Conservation (phyloP, 2,113 vertebrate genomes). For the Scytalopus superciliaris region DNA sequence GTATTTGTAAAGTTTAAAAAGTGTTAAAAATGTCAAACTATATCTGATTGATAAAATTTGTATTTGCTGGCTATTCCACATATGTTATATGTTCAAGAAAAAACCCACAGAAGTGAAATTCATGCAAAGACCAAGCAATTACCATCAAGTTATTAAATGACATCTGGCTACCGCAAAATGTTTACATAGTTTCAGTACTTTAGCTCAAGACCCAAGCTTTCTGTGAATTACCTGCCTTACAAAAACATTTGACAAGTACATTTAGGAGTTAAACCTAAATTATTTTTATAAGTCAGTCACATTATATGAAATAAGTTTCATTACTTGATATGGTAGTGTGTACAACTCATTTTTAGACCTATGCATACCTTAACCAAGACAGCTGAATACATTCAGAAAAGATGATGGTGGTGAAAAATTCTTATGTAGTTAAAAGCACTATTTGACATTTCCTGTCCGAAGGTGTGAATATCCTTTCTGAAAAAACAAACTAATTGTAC, state of each 20-base stretch:
- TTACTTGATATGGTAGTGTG: background rate
- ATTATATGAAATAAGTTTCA: background rate
- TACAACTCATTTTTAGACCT: background rate
- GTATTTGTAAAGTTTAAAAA: slow-evolving; percentile 30
- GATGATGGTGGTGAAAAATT: background rate
- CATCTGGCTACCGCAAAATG: slow-evolving; percentile 66
- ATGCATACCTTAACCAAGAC: background rate
- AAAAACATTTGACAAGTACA: background rate
- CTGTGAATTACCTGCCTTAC: background rate
- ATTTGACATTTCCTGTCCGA: background rate
- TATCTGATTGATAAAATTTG: slow-evolving; percentile 59
- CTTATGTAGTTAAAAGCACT: background rate
- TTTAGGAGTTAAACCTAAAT: background rate
- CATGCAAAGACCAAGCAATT: slow-evolving; percentile 44
- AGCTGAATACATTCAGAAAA: background rate
- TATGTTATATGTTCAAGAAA: slow-evolving; percentile 55
- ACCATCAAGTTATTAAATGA: slow-evolving; percentile 51
- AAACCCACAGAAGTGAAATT: background rate
- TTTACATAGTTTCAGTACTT: background rate
- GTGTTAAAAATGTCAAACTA: slow-evolving; percentile 55
- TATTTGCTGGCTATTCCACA: slow-evolving; percentile 67
- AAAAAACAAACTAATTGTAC: background rate
- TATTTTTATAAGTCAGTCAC: background rate
- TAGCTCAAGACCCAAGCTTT: background rate
- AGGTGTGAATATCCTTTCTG: background rate